Conservation (phyloP, 2,888 invertebrate genomes). For the Deladenus siricidicola region DNA sequence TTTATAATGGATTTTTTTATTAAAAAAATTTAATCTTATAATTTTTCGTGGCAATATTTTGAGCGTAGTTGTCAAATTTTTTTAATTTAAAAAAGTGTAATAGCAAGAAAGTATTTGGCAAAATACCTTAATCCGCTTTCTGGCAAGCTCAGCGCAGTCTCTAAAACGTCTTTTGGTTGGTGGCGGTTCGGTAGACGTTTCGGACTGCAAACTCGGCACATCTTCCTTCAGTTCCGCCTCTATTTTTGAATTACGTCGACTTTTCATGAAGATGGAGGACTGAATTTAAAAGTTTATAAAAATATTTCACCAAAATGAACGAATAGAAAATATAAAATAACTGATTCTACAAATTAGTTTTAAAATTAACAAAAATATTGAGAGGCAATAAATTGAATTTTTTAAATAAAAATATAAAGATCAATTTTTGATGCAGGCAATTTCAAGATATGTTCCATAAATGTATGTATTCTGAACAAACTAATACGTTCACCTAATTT, state of each 20-base stretch:
- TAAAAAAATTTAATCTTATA: too few relatives aligned
- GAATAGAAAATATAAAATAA: too few relatives aligned
- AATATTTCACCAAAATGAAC: too few relatives aligned
- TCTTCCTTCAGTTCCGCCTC: not conserved
- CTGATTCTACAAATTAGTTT: too few relatives aligned
- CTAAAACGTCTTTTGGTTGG: not conserved
- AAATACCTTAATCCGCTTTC: constrained; percentile 26
- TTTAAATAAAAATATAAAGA: not conserved
- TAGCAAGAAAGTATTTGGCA: too few relatives aligned
- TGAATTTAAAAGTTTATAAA: not conserved
- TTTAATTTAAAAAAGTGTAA: too few relatives aligned
- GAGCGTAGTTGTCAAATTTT: too few relatives aligned
- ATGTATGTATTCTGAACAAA: not conserved
- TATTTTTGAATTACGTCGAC: not conserved
- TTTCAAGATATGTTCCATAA: not conserved
- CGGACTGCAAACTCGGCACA: too few relatives aligned
- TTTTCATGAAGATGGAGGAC: not conserved
- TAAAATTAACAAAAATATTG: too few relatives aligned
- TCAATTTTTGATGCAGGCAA: not conserved
- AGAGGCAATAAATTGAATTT: not conserved
- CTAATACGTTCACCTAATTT: not conserved
- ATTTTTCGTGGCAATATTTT: too few relatives aligned
- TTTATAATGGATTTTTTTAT: too few relatives aligned
- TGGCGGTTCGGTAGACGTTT: too few relatives aligned
- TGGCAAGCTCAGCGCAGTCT: constrained; percentile 28